Conservation (phyloP, 2,797 vertebrate genomes). For the Darevskia mixta region DNA sequence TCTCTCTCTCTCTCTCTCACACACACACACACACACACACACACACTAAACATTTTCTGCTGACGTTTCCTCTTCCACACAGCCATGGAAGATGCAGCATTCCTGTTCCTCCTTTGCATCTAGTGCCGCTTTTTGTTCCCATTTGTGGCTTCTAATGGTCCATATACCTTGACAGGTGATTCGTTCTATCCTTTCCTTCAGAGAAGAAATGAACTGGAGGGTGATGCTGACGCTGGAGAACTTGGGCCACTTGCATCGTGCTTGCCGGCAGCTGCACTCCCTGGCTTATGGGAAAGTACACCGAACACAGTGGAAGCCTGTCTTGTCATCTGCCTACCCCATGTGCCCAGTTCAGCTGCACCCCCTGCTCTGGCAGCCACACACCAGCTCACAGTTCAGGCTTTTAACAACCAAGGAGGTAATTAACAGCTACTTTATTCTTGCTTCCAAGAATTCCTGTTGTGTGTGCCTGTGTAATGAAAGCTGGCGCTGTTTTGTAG, state of each 20-base stretch:
- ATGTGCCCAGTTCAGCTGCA: neutral
- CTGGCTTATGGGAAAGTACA: slow-evolving; percentile 49
- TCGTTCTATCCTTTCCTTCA: slow-evolving; percentile 48
- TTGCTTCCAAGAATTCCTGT: slow-evolving; percentile 29
- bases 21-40: neutral
- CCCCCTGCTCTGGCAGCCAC: slow-evolving; percentile 48
- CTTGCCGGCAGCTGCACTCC: slow-evolving; percentile 63
- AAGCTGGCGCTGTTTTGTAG: neutral
- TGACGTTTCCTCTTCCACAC: neutral
- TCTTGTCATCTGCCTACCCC: slow-evolving; percentile 28
- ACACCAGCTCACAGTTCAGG: slow-evolving; percentile 60
- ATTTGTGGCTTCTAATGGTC: neutral
- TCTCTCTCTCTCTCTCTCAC: too few relatives aligned
- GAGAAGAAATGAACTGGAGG: slow-evolving; percentile 75
- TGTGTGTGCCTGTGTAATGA: neutral
- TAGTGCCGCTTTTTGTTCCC: neutral
- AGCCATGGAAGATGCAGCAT: neutral
- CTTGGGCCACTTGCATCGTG: slow-evolving; percentile 62
- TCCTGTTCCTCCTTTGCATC: neutral
- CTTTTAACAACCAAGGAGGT: slow-evolving; percentile 80
- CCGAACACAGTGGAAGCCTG: slow-evolving; percentile 64
- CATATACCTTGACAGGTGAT: neutral
- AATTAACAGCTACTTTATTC: slow-evolving; percentile 41
- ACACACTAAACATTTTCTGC: neutral
- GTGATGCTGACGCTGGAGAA: slow-evolving; percentile 73